Conservation (phyloP, 2,113 vertebrate species). For the Cygnus buccinator region DNA sequence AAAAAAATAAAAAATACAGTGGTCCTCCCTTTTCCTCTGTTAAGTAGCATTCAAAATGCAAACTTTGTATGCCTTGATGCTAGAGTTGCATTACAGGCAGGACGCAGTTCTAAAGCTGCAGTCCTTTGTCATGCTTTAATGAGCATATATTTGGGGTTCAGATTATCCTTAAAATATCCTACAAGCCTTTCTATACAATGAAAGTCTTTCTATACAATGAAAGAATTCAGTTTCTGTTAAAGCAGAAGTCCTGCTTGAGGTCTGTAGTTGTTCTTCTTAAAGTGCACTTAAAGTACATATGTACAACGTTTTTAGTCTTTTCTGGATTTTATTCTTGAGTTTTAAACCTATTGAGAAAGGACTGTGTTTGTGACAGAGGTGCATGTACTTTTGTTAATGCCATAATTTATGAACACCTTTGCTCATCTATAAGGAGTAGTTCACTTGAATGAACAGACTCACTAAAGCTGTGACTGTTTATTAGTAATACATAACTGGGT, state of each 20-base stretch:
- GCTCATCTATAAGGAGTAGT: background rate
- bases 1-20: background rate
- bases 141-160: background rate
- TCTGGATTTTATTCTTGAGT: background rate
- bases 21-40: background rate
- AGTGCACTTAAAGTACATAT: background rate
- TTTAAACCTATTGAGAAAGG: background rate
- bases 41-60: background rate
- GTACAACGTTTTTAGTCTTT: background rate
- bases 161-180: background rate
- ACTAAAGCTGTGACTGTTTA: background rate
- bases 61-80: background rate
- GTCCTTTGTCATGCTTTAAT: background rate
- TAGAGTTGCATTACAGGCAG: background rate
- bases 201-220: background rate
- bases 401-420: background rate
- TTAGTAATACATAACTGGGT: background rate
- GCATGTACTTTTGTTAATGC: background rate
- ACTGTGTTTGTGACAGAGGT: background rate
- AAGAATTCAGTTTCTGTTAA: background rate
- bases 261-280: background rate
- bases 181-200: background rate
- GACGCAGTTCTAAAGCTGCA: background rate
- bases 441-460: background rate
- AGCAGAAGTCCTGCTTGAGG: background rate